Conservation (phyloP, 2,113 vertebrate genomes). For the Misgurnus mizolepis region DNA sequence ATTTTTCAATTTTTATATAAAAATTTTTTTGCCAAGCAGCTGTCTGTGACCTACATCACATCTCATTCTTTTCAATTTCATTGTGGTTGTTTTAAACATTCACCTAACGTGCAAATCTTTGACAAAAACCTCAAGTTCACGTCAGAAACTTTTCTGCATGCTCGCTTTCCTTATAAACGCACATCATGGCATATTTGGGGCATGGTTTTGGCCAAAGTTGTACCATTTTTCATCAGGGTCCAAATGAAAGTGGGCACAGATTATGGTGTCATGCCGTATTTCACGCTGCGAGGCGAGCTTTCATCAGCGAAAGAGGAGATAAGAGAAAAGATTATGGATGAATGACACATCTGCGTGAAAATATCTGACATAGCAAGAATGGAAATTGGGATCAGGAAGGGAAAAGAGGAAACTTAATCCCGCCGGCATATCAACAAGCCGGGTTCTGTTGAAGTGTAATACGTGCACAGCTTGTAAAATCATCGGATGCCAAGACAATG, state of each 20-base stretch:
- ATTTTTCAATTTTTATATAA: too few species aligned
- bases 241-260: slow-evolving; percentile 48
- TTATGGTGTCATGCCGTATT: slow-evolving; percentile 48
- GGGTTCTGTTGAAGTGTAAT: neutral
- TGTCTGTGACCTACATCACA: too few species aligned
- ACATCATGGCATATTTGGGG: neutral
- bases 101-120: neutral
- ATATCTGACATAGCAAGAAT: slow-evolving; percentile 27
- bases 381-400: neutral
- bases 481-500: neutral
- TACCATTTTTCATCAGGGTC: neutral
- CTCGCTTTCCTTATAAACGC: neutral
- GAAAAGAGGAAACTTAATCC: neutral
- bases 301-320: slow-evolving; percentile 38
- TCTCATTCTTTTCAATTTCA: too few species aligned
- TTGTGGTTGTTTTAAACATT: neutral
- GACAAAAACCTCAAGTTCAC: neutral
- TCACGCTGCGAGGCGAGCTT: slow-evolving; percentile 34
- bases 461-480: neutral
- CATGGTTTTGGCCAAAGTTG: neutral
- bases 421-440: slow-evolving; percentile 6
- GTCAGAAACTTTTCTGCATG: neutral
- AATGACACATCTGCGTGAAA: slow-evolving; percentile 19
- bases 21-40: too few species aligned
- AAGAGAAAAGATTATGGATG: slow-evolving; percentile 38